Evolutionary conservation across 2,113 vertebrate genomes (phyloP).

Genomic region (Clarias gariepinus): DNA sequence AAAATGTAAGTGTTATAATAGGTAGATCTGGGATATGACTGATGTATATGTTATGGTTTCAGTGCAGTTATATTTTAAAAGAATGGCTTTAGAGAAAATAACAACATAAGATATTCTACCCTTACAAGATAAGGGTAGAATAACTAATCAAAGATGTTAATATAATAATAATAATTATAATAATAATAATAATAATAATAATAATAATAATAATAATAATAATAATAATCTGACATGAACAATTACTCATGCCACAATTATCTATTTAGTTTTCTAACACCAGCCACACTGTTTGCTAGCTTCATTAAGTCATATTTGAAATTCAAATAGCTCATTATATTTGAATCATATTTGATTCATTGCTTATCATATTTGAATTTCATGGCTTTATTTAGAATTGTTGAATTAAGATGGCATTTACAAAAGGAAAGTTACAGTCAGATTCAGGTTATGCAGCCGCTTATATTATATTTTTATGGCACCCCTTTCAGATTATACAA

Average conservation of each 20-base stretch:
- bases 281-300: neutral
- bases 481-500: neutral
- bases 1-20: neutral
- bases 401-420: neutral
- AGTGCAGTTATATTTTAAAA: neutral
- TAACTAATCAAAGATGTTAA: neutral
- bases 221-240: neutral
- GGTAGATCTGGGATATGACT: neutral
- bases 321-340: neutral
- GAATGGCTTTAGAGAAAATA: neutral
- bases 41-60: neutral
- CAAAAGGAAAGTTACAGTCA: neutral
- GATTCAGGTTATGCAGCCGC: neutral
- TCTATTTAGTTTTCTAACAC: neutral
- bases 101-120: neutral
- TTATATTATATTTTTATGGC: neutral
- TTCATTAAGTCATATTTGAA: neutral
- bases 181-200: neutral
- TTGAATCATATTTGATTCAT: no score
- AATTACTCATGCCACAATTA: neutral
- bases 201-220: neutral
- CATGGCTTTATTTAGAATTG: neutral
- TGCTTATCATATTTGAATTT: neutral
- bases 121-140: neutral
- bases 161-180: neutral